Evolutionary conservation across 2,888 invertebrate genomes (phyloP).

Genomic region (Nephrotoma guestfalica): DNA sequence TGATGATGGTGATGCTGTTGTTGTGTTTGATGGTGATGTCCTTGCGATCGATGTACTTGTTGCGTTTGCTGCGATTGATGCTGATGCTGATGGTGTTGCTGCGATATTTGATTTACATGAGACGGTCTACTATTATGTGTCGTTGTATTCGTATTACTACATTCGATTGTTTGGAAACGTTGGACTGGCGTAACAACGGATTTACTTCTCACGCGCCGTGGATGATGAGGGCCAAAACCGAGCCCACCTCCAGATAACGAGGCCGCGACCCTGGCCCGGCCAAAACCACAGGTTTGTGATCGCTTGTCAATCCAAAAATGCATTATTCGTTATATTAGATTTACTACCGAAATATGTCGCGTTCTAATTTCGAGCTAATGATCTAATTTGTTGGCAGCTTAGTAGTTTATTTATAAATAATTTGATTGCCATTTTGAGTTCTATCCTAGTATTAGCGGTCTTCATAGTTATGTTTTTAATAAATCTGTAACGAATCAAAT

Average conservation of each 20-base stretch:
- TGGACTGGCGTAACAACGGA: constrained; percentile 59
- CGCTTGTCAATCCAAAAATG: constrained; percentile 84
- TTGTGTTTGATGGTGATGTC: neutral
- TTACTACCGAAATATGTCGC: neutral
- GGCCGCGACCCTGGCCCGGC: constrained; percentile 53
- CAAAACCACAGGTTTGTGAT: constrained; percentile 60
- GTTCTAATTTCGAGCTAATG: neutral
- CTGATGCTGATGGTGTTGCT: constrained; percentile 5
- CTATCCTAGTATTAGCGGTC: neutral
- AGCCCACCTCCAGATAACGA: constrained; percentile 44
- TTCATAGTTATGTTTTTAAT: neutral
- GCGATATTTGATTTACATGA: neutral
- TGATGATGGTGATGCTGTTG: constrained; percentile 7
- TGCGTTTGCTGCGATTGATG: constrained; percentile 6
- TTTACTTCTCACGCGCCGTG: constrained; percentile 36
- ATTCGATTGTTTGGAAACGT: constrained; percentile 45
- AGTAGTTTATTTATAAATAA: neutral
- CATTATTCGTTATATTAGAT: constrained; percentile 34
- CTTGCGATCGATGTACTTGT: constrained; percentile 8
- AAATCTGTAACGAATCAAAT: neutral
- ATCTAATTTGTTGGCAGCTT: neutral
- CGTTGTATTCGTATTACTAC: constrained; percentile 20
- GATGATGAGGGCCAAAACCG: constrained; percentile 33
- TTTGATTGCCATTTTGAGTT: neutral
- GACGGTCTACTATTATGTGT: neutral